phyloP scores from a whole-genome alignment of 2,888 invertebrate species.

The Lithophane semibrunnea region DNA sequence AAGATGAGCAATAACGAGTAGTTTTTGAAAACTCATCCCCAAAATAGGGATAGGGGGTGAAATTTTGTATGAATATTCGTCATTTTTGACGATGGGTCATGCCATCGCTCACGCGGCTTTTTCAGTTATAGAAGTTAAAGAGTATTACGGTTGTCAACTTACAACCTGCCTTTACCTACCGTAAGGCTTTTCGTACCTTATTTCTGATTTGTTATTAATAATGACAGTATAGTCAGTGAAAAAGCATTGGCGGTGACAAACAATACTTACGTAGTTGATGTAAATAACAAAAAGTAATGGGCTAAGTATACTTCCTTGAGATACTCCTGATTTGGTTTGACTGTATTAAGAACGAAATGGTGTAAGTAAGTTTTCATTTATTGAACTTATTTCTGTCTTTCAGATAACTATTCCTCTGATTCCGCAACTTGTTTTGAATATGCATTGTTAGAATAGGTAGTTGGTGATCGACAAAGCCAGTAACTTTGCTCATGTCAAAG shows the following conservation, averaged over 20 bases:
- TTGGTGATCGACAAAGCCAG: neutral
- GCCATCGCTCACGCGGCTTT: neutral
- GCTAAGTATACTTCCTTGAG: neutral
- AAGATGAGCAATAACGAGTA: no score
- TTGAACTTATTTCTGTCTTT: no score
- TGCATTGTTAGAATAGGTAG: neutral
- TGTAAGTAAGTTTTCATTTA: neutral
- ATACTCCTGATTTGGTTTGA: conserved; percentile 1
- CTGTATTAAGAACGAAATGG: neutral
- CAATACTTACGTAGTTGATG: neutral
- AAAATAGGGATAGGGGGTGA: neutral
- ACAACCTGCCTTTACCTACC: no score
- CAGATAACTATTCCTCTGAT: neutral
- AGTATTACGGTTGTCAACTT: neutral
- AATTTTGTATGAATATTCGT: neutral
- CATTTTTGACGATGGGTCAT: neutral
- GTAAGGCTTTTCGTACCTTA: neutral
- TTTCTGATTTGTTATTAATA: neutral
- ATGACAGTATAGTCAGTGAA: neutral
- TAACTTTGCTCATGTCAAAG: neutral
- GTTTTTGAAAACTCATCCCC: neutral
- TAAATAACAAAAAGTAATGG: neutral
- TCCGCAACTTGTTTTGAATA: neutral
- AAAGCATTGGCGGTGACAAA: neutral
- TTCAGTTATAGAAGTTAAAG: neutral